A percentile compares a stretch with the other conserved stretches of the same genome.
These are phyloP conservation scores for Urophycis tenuis DNA, from an alignment of 2,797 vertebrate species.

Conservation along the genomic window DNA sequence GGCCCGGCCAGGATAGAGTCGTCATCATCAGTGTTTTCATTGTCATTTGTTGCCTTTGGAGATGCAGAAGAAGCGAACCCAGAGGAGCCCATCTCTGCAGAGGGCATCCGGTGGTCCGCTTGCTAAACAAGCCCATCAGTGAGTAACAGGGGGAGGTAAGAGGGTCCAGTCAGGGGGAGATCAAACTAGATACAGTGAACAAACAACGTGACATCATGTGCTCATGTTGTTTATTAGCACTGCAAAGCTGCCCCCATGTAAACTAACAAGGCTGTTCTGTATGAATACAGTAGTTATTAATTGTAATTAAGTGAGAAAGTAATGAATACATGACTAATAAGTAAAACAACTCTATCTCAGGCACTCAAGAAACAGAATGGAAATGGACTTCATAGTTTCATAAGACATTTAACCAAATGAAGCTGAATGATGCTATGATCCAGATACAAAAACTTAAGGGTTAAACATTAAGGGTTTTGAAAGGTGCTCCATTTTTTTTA, in stretches of 20 bases:
- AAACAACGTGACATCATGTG: too few species aligned
- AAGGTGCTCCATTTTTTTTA: too few species aligned
- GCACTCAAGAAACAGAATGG: too few species aligned
- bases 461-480: not conserved
- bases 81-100: constrained; percentile 5
- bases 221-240: not conserved
- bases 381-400: too few species aligned
- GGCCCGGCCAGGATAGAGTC: not conserved
- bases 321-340: not conserved
- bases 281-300: not conserved
- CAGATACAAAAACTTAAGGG: not conserved
- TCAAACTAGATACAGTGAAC: not conserved
- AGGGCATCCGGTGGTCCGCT: not conserved
- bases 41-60: constrained; percentile 14
- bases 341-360: not conserved
- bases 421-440: too few species aligned
- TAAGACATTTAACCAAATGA: too few species aligned
- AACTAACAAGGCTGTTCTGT: not conserved
- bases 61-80: constrained; percentile 43
- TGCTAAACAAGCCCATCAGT: constrained; percentile 36
- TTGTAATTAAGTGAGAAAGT: too few species aligned
- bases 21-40: not conserved
- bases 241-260: not conserved
- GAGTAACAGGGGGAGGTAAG: constrained; percentile 30
- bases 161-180: not conserved